A percentile compares a stretch with the other conserved stretches of the same genome.
These are phyloP conservation scores for Sylvilagus floridanus DNA, from an alignment of 2,797 vertebrate species.

Conservation along the genomic window DNA sequence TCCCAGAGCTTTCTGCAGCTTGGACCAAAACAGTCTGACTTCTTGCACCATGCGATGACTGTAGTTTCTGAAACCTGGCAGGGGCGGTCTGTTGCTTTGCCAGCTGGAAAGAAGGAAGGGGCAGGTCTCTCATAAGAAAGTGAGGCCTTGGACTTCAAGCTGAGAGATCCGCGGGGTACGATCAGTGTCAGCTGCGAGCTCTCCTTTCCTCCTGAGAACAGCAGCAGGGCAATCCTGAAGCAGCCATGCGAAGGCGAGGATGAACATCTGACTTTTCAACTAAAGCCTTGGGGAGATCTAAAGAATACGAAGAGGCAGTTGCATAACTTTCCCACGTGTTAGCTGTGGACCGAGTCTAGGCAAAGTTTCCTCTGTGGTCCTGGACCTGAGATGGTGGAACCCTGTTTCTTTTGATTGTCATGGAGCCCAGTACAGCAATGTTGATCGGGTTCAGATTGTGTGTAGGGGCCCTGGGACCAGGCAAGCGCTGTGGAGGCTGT, in stretches of 20 bases:
- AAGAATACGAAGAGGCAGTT: not conserved
- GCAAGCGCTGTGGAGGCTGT: not conserved
- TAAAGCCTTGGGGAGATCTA: not conserved
- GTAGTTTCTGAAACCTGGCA: conserved; percentile 60
- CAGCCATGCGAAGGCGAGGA: not conserved
- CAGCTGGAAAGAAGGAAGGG: conserved; percentile 44
- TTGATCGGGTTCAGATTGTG: not conserved
- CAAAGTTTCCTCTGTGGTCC: not conserved
- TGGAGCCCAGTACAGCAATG: not conserved
- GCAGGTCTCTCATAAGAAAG: conserved; percentile 51
- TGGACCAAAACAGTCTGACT: conserved; percentile 72
- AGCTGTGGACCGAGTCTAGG: not conserved
- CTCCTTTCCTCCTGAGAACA: not conserved
- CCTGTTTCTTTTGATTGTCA: not conserved
- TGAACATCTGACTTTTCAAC: not conserved
- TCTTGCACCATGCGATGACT: conserved; percentile 66
- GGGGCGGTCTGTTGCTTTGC: not conserved
- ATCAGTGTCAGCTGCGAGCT: not conserved
- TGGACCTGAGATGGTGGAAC: not conserved
- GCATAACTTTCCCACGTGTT: not conserved
- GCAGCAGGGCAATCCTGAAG: not conserved
- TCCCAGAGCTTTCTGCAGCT: conserved; percentile 63
- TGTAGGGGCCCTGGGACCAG: not conserved
- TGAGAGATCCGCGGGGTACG: not conserved
- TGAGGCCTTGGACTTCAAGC: conserved; percentile 34